phyloP scores from a whole-genome alignment of 2,888 invertebrate species.

The Sinelater perroti region DNA sequence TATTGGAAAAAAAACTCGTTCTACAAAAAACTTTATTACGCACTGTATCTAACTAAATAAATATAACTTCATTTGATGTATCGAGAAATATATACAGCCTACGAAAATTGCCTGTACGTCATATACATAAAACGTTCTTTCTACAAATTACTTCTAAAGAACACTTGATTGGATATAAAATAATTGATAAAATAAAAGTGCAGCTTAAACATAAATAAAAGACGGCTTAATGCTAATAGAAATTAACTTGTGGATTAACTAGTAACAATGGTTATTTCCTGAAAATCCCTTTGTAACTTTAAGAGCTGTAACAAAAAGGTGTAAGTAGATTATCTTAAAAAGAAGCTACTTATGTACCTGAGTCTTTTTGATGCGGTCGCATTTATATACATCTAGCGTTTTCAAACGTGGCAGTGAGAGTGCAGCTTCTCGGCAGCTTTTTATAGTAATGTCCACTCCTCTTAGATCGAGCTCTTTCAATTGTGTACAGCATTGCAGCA shows the following conservation, averaged over 20 bases:
- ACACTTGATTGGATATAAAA: slow-evolving; percentile 6
- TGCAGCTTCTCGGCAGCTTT: slow-evolving; percentile 51
- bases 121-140: slow-evolving; percentile 5
- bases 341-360: slow-evolving; percentile 39
- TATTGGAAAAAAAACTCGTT: background rate
- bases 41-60: slow-evolving; percentile 6
- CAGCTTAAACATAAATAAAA: slow-evolving; percentile 5
- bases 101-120: background rate
- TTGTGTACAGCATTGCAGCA: slow-evolving; percentile 49
- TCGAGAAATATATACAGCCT: slow-evolving; percentile 1
- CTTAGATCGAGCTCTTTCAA: slow-evolving; percentile 47
- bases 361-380: slow-evolving; percentile 48
- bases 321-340: background rate
- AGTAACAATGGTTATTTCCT: slow-evolving; percentile 41
- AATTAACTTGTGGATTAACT: slow-evolving; percentile 11
- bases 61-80: slow-evolving; percentile 4
- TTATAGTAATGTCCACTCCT: slow-evolving; percentile 50
- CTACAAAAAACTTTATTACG: slow-evolving; percentile 7
- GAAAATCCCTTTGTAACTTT: slow-evolving; percentile 43
- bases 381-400: slow-evolving; percentile 49
- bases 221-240: no score
- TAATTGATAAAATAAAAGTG: slow-evolving; percentile 6
- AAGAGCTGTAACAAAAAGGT: slow-evolving; percentile 38
- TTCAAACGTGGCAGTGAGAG: slow-evolving; percentile 47
- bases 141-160: slow-evolving; percentile 9